A percentile compares a stretch with the other conserved stretches of the same genome.
These are phyloP conservation scores for Apocrypta bakeri DNA, from an alignment of 1,140 invertebrate genomes.

Conservation along the genomic window DNA sequence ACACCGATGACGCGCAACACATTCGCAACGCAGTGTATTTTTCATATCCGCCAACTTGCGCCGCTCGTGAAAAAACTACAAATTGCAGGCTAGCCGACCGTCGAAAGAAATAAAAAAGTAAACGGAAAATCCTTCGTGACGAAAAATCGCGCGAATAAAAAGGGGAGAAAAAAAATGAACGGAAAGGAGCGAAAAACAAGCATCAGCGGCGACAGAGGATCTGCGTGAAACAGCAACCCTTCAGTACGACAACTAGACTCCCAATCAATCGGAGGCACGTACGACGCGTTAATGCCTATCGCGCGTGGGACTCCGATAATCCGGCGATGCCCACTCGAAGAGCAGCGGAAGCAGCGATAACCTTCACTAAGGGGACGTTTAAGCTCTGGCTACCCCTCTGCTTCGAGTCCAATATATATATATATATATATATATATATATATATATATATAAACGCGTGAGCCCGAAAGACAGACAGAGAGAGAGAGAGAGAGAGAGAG, in stretches of 20 bases:
- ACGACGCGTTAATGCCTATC: background rate
- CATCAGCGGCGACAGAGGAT: too few species aligned
- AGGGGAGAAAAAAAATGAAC: too few species aligned
- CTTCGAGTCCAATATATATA: too few species aligned
- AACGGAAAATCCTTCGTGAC: background rate
- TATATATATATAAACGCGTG: too few species aligned
- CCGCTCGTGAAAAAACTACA: background rate
- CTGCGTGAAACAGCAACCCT: background rate
- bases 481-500: too few species aligned
- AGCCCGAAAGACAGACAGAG: too few species aligned
- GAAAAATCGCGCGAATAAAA: background rate
- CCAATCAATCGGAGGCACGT: slow-evolving; percentile 1
- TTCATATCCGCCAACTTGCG: slow-evolving; percentile 1
- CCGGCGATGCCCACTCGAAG: background rate
- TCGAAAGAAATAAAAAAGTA: background rate
- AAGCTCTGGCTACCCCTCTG: background rate
- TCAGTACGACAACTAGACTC: background rate
- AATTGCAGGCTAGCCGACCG: background rate
- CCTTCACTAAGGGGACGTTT: background rate
- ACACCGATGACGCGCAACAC: background rate
- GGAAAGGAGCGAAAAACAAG: too few species aligned
- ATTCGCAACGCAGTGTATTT: background rate
- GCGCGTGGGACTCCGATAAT: background rate
- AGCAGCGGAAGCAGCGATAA: background rate
- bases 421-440: background rate